These are phyloP conservation scores for Limnodromus scolopaceus DNA, from an alignment of 2,797 vertebrate genomes.

Conservation along the genomic window DNA sequence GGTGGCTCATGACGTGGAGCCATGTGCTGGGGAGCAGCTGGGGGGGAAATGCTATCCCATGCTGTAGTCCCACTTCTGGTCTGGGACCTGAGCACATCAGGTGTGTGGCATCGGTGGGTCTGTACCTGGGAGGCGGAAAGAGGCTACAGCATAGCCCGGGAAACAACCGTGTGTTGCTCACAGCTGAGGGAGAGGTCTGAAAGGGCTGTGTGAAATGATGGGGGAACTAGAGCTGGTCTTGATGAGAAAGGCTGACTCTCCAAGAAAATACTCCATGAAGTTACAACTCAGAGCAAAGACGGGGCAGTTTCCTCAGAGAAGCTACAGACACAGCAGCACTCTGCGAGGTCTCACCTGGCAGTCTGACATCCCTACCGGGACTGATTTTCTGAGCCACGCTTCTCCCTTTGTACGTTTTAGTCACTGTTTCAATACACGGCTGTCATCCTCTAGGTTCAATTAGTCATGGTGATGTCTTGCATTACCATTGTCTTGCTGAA, in stretches of 20 bases:
- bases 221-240: background rate
- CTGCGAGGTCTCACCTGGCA: background rate
- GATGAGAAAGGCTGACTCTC: background rate
- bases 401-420: background rate
- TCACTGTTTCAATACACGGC: background rate
- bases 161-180: background rate
- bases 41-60: background rate
- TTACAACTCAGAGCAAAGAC: background rate
- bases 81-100: background rate
- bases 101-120: accelerated
- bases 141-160: background rate
- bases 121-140: background rate
- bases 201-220: background rate
- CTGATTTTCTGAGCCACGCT: background rate
- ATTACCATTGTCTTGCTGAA: background rate
- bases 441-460: background rate
- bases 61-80: background rate
- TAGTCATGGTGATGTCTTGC: background rate
- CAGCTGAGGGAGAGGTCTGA: background rate
- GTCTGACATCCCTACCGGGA: background rate
- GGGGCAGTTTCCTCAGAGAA: background rate
- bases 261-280: background rate
- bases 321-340: background rate
- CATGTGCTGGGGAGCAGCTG: accelerated
- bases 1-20: background rate